Percentiles rank a stretch among this genome's conserved stretches.
phyloP scores from a whole-genome alignment of 1,140 invertebrate species.

The Charaxes varanes region DNA sequence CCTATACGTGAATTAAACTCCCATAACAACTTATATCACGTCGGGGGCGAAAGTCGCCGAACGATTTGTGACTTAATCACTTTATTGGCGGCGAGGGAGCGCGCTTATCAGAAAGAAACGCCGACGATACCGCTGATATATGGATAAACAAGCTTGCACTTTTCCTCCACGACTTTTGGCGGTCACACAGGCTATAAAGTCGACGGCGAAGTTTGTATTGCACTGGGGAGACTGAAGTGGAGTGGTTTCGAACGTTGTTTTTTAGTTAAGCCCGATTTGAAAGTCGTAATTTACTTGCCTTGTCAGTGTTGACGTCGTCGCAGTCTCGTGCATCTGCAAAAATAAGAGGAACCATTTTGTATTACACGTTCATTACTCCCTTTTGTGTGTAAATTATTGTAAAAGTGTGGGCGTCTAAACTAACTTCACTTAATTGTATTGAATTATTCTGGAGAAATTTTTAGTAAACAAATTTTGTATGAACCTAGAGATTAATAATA shows the following conservation, averaged over 20 bases:
- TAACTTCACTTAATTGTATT: too few species aligned
- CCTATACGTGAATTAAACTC: too few species aligned
- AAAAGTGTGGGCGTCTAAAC: too few species aligned
- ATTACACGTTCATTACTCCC: too few species aligned
- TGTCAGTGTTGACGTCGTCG: constrained; percentile 44
- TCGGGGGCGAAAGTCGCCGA: constrained; percentile 33
- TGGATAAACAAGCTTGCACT: constrained; percentile 71
- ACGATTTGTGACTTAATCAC: constrained; percentile 74
- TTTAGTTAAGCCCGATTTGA: constrained; percentile 37
- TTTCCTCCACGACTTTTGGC: constrained; percentile 63
- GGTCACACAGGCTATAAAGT: constrained; percentile 63
- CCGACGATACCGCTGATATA: constrained; percentile 56
- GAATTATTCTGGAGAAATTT: too few species aligned
- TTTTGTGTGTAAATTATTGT: constrained; percentile 2
- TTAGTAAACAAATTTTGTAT: too few species aligned
- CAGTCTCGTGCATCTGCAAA: constrained; percentile 60
- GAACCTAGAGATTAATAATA: too few species aligned
- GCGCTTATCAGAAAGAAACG: constrained; percentile 64
- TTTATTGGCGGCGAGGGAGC: constrained; percentile 70
- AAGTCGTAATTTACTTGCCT: constrained; percentile 49
- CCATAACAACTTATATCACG: not conserved
- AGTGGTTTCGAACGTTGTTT: constrained; percentile 41
- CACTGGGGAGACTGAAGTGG: constrained; percentile 39
- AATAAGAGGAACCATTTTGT: constrained; percentile 13
- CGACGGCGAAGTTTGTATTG: constrained; percentile 59